Evolutionary conservation across 1,140 invertebrate species (phyloP).

Genomic region (Eueides isabella): DNA sequence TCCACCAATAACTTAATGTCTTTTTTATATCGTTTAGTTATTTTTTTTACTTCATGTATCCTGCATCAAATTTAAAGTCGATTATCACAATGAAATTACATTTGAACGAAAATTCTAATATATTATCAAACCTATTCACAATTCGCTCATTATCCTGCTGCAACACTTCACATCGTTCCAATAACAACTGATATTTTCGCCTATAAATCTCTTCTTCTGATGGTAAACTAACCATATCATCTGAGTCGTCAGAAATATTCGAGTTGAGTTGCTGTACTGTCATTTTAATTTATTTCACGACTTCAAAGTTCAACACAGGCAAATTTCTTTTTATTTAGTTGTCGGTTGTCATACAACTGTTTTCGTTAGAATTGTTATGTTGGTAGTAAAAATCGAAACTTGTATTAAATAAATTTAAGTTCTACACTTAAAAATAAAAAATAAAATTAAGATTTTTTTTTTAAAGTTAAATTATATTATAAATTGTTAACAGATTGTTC

Average conservation of each 20-base stretch:
- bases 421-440: neutral
- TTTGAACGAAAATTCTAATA: neutral
- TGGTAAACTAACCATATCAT: conserved; percentile 81
- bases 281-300: conserved; percentile 82
- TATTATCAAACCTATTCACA: conserved; percentile 81
- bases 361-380: conserved; percentile 35
- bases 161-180: conserved; percentile 85
- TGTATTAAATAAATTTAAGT: neutral
- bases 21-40: conserved; percentile 82
- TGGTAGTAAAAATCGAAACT: conserved; percentile 44
- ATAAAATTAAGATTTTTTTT: neutral
- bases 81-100: conserved; percentile 17
- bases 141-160: conserved; percentile 86
- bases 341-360: conserved; percentile 53
- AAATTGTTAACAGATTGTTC: neutral
- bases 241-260: conserved; percentile 82
- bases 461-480: neutral
- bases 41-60: conserved; percentile 84
- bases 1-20: conserved; percentile 82
- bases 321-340: conserved; percentile 72
- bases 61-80: conserved; percentile 64
- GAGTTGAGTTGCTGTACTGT: conserved; percentile 81
- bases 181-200: conserved; percentile 84
- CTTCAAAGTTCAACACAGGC: conserved; percentile 78
- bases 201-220: conserved; percentile 84